Evolutionary conservation across 2,888 invertebrate species (phyloP), one percentile per base, ranked within the genome.

Genomic region (Drosophila atripex): DNA sequence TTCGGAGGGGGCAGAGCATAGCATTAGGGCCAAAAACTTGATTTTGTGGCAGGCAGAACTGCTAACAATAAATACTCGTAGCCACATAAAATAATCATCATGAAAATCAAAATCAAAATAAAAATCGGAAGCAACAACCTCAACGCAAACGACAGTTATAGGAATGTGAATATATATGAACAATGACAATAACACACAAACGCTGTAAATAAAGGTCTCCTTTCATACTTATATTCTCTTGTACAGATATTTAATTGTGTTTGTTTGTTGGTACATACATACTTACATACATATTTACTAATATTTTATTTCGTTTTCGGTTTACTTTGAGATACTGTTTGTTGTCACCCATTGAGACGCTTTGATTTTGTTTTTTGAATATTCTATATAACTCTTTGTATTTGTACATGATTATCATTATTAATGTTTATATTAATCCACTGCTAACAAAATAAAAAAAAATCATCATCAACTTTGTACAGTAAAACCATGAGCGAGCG

Each of bases 371-470:
- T 71, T 65, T 60, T 74, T 80, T 77, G 78, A 77, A 69, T 55
- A 82, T 57, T 76, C 52, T 70, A 59, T 75, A 77, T 75, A 80
- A 78, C 76, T 76, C 74, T 83, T 79, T 86, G 86, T 82, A 82
- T 78, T 86, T 83, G 80, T 61, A 69, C 59, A 80, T 82, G 77
- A 82, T 82, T 82, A 82, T 76, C 68, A 83, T 86, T 86, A 80
- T 86, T 83, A 82, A 86, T 80, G 80, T 87, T 88, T 85, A 86
- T 82, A 84, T 75, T 77, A 78, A 82, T 77, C 76, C 70, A 86
- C 77, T 86, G 75, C 80, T 80, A 77, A 84, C 79, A 78, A 64
- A 32, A 35, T 69, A 63, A 18, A 18, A 18, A 28, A 74, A 63
- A 28, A 74, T 77, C 80, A 83, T 79, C 73, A 77, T 74, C 74